Percentiles rank a stretch among this genome's conserved stretches.
phyloP scores from a whole-genome alignment of 2,888 invertebrate species.

The Leptodirus hochenwartii region DNA sequence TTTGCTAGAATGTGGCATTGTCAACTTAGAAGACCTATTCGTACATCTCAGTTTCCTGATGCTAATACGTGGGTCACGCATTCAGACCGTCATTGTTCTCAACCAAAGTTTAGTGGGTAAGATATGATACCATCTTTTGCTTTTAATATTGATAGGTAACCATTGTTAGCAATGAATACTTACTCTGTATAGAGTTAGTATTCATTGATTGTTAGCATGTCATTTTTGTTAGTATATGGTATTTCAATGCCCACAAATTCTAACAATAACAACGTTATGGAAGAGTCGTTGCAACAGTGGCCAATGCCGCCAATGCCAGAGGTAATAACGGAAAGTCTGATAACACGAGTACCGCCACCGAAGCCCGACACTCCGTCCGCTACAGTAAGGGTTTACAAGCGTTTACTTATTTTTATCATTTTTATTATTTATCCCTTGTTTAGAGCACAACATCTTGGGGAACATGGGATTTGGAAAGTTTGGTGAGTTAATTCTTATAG shows the following conservation, averaged over 20 bases:
- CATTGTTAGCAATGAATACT: slow-evolving; percentile 1
- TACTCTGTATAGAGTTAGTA: background rate
- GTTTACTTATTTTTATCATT: slow-evolving; percentile 4
- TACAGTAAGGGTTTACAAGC: slow-evolving; percentile 20
- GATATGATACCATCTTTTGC: slow-evolving; percentile 9
- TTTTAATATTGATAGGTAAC: slow-evolving; percentile 5
- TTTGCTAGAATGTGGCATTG: slow-evolving; percentile 14
- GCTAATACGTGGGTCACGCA: slow-evolving; percentile 20
- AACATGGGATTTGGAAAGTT: slow-evolving; percentile 11
- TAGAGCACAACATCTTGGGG: slow-evolving; percentile 15
- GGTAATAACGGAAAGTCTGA: slow-evolving; percentile 10
- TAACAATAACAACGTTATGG: slow-evolving; percentile 7
- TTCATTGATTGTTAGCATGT: background rate
- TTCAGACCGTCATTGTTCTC: slow-evolving; percentile 28
- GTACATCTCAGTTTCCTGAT: slow-evolving; percentile 22
- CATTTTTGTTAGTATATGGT: slow-evolving; percentile 17
- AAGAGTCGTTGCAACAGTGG: slow-evolving; percentile 12
- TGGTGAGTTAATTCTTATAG: slow-evolving; percentile 10
- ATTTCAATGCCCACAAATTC: slow-evolving; percentile 16
- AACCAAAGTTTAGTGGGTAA: slow-evolving; percentile 31
- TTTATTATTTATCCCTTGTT: slow-evolving; percentile 6
- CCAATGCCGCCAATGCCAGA: slow-evolving; percentile 16
- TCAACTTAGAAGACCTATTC: slow-evolving; percentile 22
- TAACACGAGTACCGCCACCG: slow-evolving; percentile 23
- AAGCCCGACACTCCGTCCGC: slow-evolving; percentile 30